Evolutionary conservation across 2,797 vertebrate genomes (phyloP), one percentile per base, ranked within the genome.

Genomic region (Telmatherina bonti): DNA sequence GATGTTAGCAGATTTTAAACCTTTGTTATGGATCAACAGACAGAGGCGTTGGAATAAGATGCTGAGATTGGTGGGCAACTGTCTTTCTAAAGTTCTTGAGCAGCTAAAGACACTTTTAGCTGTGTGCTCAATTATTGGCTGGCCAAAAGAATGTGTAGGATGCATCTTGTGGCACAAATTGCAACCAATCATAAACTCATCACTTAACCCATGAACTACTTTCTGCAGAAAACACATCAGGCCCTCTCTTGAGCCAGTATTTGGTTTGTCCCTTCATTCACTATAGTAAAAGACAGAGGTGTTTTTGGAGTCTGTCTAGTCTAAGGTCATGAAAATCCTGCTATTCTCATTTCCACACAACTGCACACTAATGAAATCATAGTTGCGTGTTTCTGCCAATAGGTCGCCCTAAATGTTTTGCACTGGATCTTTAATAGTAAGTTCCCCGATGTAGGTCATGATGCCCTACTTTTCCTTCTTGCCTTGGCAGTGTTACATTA

Each of bases 361-460:
- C 49, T 58, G 30, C 18, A 36, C 4, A 12, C 24, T 12, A 35
- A 12, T 29, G 11, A 68, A 72, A 65, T n/a, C 35, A 55, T 26
- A 30, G 15, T 27, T 29, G 13, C 9, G 11, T n/a, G 41, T 53
- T 70, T 59, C 45, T 56, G 30, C 30, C 16, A 38, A 26, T 26
- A 24, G 16, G n/a, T 65, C 6, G 8, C 9, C 29, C 22, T 49
- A 35, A 47, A 56, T 47, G 33, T 35, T 26, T 3, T 10, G 31
- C 41, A 29, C 60, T 20, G 20, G 13, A 24, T 27, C 36, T 63
- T 63, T 62, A 73, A 84, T 56, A 62, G 52, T 8, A 56, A 73
- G 60, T 74, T 67, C 31, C 47, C 61, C 77, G 51, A 93, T 90
- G 76, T 91, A 76, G 90, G 90, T 87, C 89, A 79, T 58, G 68